phyloP scores from a whole-genome alignment of 2,888 invertebrate species.

The Strigamia transsilvanica region DNA sequence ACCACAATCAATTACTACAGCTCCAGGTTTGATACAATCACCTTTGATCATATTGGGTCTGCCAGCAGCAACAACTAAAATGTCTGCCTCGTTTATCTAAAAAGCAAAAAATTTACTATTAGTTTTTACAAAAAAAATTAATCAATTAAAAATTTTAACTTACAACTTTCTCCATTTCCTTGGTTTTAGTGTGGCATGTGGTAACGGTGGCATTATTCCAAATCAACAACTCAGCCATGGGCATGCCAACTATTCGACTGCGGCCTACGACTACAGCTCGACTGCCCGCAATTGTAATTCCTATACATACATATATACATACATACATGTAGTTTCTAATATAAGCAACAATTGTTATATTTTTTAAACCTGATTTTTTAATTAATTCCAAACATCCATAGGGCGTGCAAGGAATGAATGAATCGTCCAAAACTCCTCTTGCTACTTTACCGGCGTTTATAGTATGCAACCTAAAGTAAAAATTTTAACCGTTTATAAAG shows the following conservation, averaged over 20 bases:
- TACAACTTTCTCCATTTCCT: slow-evolving; percentile 79
- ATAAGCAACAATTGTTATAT: slow-evolving; percentile 38
- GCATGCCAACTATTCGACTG: slow-evolving; percentile 97
- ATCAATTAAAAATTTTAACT: slow-evolving; percentile 56
- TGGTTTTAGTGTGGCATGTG: slow-evolving; percentile 94
- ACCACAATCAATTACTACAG: slow-evolving; percentile 98
- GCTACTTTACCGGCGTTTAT: slow-evolving; percentile 93
- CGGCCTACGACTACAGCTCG: slow-evolving; percentile 93
- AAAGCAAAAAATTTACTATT: background rate
- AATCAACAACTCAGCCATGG: slow-evolving; percentile 89
- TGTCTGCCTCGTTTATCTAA: slow-evolving; percentile 83
- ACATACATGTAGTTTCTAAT: background rate
- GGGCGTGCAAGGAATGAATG: slow-evolving; percentile 96
- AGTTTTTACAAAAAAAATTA: background rate
- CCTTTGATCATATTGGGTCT: slow-evolving; percentile 88
- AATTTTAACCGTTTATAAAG: background rate
- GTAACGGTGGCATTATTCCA: slow-evolving; percentile 98
- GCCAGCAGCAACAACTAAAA: slow-evolving; percentile 96
- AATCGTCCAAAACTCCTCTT: slow-evolving; percentile 81
- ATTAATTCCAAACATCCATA: slow-evolving; percentile 93
- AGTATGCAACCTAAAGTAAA: slow-evolving; percentile 76
- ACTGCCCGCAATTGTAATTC: slow-evolving; percentile 79
- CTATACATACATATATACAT: too few relatives aligned
- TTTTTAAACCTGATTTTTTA: slow-evolving; percentile 69
- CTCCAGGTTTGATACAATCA: slow-evolving; percentile 97